Evolutionary conservation across 2,797 vertebrate species (phyloP).

Genomic region (Eptatretus atami): DNA sequence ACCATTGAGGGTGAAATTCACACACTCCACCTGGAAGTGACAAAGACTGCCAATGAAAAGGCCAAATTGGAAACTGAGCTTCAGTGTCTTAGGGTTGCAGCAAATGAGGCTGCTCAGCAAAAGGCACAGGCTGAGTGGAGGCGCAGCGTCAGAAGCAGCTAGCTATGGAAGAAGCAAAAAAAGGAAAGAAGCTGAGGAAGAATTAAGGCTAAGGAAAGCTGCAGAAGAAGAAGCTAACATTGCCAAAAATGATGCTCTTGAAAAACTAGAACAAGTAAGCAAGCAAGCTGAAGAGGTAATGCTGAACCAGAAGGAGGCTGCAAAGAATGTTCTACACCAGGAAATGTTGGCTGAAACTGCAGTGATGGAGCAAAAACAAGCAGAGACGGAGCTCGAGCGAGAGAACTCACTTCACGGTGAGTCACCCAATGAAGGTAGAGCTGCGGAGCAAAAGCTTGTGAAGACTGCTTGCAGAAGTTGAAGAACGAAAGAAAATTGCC

Average conservation of each 20-base stretch:
- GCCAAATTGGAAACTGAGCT: slow-evolving; percentile 66
- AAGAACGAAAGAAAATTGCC: slow-evolving; percentile 34
- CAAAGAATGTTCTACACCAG: slow-evolving; percentile 1
- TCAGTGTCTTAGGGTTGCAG: slow-evolving; percentile 45
- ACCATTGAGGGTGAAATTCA: slow-evolving; percentile 70
- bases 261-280: slow-evolving; percentile 38
- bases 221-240: slow-evolving; percentile 48
- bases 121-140: slow-evolving; percentile 47
- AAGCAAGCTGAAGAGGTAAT: slow-evolving; percentile 62
- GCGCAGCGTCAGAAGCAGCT: slow-evolving; percentile 37
- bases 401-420: background rate
- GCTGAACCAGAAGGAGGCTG: slow-evolving; percentile 13
- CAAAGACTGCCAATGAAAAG: slow-evolving; percentile 58
- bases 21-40: slow-evolving; percentile 53
- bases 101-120: slow-evolving; percentile 57
- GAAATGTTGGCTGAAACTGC: background rate
- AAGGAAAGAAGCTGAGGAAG: slow-evolving; percentile 52
- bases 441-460: background rate
- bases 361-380: background rate
- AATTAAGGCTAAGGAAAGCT: slow-evolving; percentile 39
- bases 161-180: slow-evolving; percentile 56
- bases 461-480: slow-evolving; percentile 40
- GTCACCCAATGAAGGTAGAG: background rate
- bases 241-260: slow-evolving; percentile 53
- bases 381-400: background rate